These are phyloP conservation scores for Turritopsis rubra DNA, from an alignment of 30 jellyfish, hydroid and myxozoan species.

Conservation along the genomic window DNA sequence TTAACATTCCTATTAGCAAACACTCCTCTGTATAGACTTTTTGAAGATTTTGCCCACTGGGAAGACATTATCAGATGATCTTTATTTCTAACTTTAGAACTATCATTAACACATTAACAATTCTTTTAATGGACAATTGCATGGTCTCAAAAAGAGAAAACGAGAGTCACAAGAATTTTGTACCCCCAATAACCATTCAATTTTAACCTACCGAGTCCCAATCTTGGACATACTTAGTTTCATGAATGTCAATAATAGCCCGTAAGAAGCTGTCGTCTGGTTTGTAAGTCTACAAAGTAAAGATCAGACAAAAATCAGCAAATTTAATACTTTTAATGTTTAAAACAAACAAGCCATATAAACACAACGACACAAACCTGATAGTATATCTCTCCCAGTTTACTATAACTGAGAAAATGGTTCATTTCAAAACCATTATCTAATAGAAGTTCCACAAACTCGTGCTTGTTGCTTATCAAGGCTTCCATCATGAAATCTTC, in stretches of 20 bases:
- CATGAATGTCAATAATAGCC: background rate
- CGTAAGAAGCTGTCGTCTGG: background rate
- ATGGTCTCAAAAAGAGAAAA: too few species aligned
- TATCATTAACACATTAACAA: too few species aligned
- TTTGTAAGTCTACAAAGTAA: background rate
- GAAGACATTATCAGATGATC: too few species aligned
- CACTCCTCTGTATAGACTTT: too few species aligned
- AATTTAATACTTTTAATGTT: too few species aligned
- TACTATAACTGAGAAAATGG: background rate
- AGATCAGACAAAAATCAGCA: background rate
- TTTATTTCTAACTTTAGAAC: too few species aligned
- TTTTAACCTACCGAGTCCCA: background rate
- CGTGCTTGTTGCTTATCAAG: background rate
- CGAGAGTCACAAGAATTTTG: too few species aligned
- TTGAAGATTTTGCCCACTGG: too few species aligned
- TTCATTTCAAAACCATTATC: slow-evolving; percentile 4
- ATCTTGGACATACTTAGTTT: background rate
- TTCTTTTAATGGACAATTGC: too few species aligned
- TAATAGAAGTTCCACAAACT: background rate
- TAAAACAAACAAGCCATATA: too few species aligned
- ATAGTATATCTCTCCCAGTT: background rate
- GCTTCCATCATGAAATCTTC: slow-evolving; percentile 21
- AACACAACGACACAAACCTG: too few species aligned
- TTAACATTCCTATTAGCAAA: too few species aligned
- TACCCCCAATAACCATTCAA: background rate